Conservation (phyloP, 2,113 vertebrate species). For the Dendropsophus ebraccatus region DNA sequence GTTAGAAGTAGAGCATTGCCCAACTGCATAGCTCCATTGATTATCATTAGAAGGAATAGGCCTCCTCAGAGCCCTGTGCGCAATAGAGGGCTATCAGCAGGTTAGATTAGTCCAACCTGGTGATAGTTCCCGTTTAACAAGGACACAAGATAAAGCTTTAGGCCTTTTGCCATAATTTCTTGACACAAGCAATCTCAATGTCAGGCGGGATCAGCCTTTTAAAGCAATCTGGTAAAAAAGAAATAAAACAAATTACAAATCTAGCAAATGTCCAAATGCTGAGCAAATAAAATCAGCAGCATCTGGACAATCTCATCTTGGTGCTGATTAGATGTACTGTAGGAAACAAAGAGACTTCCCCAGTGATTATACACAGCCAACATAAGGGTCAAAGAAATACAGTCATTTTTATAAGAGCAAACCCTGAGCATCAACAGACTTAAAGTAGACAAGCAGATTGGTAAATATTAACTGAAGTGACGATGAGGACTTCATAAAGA, state of each 20-base stretch:
- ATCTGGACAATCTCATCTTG: neutral
- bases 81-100: too few relatives aligned
- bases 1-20: too few relatives aligned
- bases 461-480: too few relatives aligned
- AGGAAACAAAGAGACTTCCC: neutral
- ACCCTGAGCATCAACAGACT: too few relatives aligned
- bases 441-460: too few relatives aligned
- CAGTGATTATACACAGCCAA: neutral
- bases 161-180: neutral
- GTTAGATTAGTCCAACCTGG: too few relatives aligned
- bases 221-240: neutral
- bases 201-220: neutral
- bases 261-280: neutral
- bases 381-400: neutral
- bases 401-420: too few relatives aligned
- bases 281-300: neutral
- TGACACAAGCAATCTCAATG: neutral
- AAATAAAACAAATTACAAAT: neutral
- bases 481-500: too few relatives aligned
- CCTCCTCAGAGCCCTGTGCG: too few relatives aligned
- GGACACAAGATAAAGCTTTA: neutral
- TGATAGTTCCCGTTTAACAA: too few relatives aligned
- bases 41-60: too few relatives aligned
- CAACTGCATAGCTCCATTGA: too few relatives aligned
- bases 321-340: neutral